Base-by-base conservation (phyloP, 1,140 invertebrate species). In the Cotesia chilonis region DNA sequence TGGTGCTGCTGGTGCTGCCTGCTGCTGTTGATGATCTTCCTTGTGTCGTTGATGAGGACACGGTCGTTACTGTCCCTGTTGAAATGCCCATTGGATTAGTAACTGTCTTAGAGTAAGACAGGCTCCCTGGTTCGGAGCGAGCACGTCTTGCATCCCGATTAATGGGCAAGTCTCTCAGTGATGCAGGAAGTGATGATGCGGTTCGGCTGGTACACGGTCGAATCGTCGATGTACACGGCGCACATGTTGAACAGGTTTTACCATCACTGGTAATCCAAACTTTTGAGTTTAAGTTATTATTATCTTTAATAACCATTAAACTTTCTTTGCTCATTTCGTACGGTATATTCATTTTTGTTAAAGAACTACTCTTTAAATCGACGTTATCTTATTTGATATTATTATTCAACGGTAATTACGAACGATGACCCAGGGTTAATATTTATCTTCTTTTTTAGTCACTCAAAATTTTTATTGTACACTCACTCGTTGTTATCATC, bases 41-140 rank as follows among this genome's bases (percentile, higher is more conserved):
- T 59, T n/a, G 54, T 61, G 59, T 65, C 7, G 65, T 68, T 10
- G 28, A 37, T 10, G 64, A 66, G 4, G 70, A 72, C 14, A 72
- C 12, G 41, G 55, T 72, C 54, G 65, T 57, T 12, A 65, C 65
- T 54, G 60, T 57, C 10, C 28, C 28, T 28, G 57, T 9, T 59
- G 66, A 68, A 36, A n/a, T 17, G 7, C 36, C 66, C 6, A 47
- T 47, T 47, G 6, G 4, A 47, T 47, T 47, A 9, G 4, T 47
- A 9, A 10, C 41, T 10, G 41, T 47, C 6, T 10, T 10, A 47
- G 41, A 47, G 41, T 10, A 9, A 9, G 41, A 47, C 6, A 47
- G 10, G 10, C 6, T 47, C 41, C 41, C 41, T 47, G 41, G 41
- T 10, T 47, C 41, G 41, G 63, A 65, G 12, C 66, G 4, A 1